These are phyloP conservation scores for Balearica regulorum DNA, from an alignment of 2,797 vertebrate species.

Conservation along the genomic window DNA sequence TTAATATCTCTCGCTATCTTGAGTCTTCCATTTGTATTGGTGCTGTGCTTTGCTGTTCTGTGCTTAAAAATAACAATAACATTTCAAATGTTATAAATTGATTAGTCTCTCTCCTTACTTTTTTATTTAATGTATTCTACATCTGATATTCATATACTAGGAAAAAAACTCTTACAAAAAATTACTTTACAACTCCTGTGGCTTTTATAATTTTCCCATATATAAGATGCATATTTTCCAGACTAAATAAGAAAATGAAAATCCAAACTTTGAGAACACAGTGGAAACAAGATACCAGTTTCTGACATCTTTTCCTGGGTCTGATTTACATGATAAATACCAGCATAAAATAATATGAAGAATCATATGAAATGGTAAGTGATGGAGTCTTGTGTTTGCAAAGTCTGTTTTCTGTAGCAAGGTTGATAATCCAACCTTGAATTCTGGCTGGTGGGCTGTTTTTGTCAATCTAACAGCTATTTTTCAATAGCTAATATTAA, in stretches of 20 bases:
- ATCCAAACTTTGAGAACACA: not conserved
- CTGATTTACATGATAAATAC: not conserved
- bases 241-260: not conserved
- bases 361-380: not conserved
- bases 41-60: not conserved
- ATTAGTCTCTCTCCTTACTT: not conserved
- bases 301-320: not conserved
- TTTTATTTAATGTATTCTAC: not conserved
- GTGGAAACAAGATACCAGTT: not conserved
- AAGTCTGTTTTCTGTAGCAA: not conserved
- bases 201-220: not conserved
- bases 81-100: not conserved
- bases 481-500: not conserved
- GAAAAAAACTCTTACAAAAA: not conserved
- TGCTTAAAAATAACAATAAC: slow-evolving; percentile 3
- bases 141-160: not conserved
- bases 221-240: not conserved
- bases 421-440: not conserved
- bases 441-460: not conserved
- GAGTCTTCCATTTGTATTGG: not conserved
- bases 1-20: not conserved
- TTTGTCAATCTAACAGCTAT: not conserved
- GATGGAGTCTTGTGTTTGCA: not conserved
- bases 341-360: not conserved
- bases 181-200: not conserved